phyloP scores from a whole-genome alignment of 2,113 vertebrate genomes.

The Gymnobelideus leadbeateri region DNA sequence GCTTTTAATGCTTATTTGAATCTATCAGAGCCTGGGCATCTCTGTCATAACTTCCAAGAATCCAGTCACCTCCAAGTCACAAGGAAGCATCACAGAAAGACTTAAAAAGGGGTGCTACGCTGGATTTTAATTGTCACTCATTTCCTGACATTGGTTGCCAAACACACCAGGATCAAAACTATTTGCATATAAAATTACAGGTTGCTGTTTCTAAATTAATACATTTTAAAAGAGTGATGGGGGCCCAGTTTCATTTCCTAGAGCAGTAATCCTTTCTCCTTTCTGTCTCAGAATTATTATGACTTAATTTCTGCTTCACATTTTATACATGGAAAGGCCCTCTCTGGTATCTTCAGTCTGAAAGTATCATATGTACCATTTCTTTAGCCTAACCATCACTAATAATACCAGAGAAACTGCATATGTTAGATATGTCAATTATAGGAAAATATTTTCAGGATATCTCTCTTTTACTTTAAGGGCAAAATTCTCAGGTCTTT shows the following conservation, averaged over 20 bases:
- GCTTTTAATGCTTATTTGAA: neutral
- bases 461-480: too few species aligned
- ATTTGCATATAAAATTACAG: conserved; percentile 6
- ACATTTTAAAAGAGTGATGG: neutral
- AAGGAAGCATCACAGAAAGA: neutral
- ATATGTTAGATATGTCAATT: too few species aligned
- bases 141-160: neutral
- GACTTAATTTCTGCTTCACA: neutral
- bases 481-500: too few species aligned
- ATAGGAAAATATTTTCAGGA: too few species aligned
- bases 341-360: neutral
- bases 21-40: neutral
- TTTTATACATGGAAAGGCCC: neutral
- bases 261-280: neutral
- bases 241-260: neutral
- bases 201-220: neutral
- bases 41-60: neutral
- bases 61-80: neutral
- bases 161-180: neutral
- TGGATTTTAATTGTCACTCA: neutral
- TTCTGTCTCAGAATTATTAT: conserved; percentile 18
- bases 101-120: neutral
- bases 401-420: neutral
- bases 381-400: neutral
- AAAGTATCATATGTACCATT: conserved; percentile 1